phyloP scores from a whole-genome alignment of 2,888 invertebrate species.

The Drosophila bunnanda region DNA sequence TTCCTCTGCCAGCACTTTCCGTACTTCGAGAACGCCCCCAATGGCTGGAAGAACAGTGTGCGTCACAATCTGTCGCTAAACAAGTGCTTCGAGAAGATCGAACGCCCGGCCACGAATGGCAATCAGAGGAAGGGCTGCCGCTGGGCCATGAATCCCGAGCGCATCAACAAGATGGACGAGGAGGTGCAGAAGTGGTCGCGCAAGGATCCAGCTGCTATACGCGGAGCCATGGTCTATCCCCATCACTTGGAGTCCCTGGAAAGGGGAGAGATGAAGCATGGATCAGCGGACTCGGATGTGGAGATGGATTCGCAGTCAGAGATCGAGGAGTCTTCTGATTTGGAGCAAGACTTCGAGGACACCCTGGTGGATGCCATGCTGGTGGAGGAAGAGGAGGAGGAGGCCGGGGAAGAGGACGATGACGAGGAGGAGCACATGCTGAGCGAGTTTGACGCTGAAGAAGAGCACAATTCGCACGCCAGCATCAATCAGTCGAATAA shows the following conservation, averaged over 20 bases:
- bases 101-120: constrained; percentile 95
- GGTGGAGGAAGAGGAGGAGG: constrained; percentile 82
- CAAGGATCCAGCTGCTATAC: constrained; percentile 96
- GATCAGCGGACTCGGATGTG: constrained; percentile 88
- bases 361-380: constrained; percentile 85
- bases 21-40: constrained; percentile 98
- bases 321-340: constrained; percentile 85
- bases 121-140: constrained; percentile 94
- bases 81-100: constrained; percentile 99
- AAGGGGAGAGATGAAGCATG: constrained; percentile 95
- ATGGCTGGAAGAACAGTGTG: constrained; percentile 99
- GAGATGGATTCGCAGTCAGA: constrained; percentile 85
- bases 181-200: constrained; percentile 99
- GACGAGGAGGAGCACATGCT: constrained; percentile 56
- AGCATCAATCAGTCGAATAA: constrained; percentile 24
- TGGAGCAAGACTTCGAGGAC: constrained; percentile 87
- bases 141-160: constrained; percentile 98
- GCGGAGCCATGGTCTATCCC: constrained; percentile 97
- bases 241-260: constrained; percentile 93
- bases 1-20: constrained; percentile 99
- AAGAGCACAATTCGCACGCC: constrained; percentile 5
- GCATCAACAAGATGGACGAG: constrained; percentile 98
- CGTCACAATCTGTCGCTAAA: constrained; percentile 98
- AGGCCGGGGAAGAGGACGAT: constrained; percentile 52
- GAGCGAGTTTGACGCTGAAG: constrained; percentile 46